Percentiles rank a stretch among this genome's conserved stretches.
These are phyloP conservation scores for Epinephelus malabaricus DNA, from an alignment of 2,797 vertebrate species.

Conservation along the genomic window DNA sequence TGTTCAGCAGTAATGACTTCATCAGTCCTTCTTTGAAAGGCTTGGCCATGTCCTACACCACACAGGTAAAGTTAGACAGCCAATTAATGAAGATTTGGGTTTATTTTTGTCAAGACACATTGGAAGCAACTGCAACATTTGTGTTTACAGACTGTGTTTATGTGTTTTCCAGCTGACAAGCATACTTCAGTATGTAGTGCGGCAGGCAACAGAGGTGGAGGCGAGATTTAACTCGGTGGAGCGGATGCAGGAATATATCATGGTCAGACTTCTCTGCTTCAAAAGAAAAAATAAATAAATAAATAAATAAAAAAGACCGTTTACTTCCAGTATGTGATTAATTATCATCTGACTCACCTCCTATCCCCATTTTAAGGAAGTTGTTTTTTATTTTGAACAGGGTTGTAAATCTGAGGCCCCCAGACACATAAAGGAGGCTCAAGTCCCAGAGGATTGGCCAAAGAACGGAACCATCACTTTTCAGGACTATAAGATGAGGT, in stretches of 20 bases:
- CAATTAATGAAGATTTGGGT: not conserved
- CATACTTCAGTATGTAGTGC: constrained; percentile 83
- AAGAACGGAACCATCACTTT: constrained; percentile 85
- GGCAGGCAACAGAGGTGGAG: constrained; percentile 84
- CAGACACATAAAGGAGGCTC: constrained; percentile 58
- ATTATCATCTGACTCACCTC: not conserved
- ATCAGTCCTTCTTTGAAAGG: constrained; percentile 85
- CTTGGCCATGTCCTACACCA: constrained; percentile 87
- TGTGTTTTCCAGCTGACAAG: constrained; percentile 82
- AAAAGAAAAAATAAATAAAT: too few relatives aligned
- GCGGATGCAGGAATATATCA: constrained; percentile 84
- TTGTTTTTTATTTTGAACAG: constrained; percentile 60
- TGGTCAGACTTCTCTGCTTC: constrained; percentile 63
- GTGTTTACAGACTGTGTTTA: not conserved
- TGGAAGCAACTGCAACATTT: not conserved
- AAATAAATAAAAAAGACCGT: too few relatives aligned
- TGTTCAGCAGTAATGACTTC: constrained; percentile 72
- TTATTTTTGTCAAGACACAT: not conserved
- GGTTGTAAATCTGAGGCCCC: constrained; percentile 82
- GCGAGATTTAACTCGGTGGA: constrained; percentile 88
- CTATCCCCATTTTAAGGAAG: not conserved
- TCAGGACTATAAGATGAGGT: constrained; percentile 87
- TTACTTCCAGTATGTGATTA: not conserved
- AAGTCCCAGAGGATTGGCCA: constrained; percentile 84
- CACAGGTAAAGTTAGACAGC: constrained; percentile 81